Evolutionary conservation across 2,797 vertebrate species (phyloP).

Genomic region (Dallia pectoralis): DNA sequence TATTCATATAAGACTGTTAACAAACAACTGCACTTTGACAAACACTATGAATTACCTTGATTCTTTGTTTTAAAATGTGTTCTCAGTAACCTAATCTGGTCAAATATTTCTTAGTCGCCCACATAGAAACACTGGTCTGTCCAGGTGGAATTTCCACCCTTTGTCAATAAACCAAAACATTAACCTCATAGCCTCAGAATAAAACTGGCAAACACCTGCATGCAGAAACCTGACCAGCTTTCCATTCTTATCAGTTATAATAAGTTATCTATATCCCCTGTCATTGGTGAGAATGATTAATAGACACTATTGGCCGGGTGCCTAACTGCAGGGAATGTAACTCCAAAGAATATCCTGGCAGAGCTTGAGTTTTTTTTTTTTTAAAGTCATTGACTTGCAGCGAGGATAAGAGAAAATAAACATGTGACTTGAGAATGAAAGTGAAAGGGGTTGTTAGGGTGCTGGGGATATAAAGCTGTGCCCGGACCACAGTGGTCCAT

Average conservation of each 20-base stretch:
- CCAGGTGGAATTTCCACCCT: no score
- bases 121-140: not conserved
- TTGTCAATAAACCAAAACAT: no score
- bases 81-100: no score
- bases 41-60: no score
- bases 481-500: not conserved
- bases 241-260: not conserved
- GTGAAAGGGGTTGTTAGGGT: constrained; percentile 24
- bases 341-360: not conserved
- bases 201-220: constrained; percentile 19
- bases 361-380: not conserved
- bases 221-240: not conserved
- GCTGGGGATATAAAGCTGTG: constrained; percentile 8
- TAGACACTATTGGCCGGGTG: not conserved
- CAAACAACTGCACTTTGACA: no score
- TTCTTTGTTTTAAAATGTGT: no score
- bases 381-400: not conserved
- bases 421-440: constrained; percentile 1
- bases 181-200: not conserved
- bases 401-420: constrained; percentile 4
- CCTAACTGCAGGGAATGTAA: not conserved
- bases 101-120: no score
- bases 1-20: no score
- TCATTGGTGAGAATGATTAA: not conserved
- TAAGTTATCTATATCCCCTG: not conserved